Percentiles rank a stretch among this genome's conserved stretches.
phyloP scores from a whole-genome alignment of 1,140 invertebrate species.

The Lethrus apterus region DNA sequence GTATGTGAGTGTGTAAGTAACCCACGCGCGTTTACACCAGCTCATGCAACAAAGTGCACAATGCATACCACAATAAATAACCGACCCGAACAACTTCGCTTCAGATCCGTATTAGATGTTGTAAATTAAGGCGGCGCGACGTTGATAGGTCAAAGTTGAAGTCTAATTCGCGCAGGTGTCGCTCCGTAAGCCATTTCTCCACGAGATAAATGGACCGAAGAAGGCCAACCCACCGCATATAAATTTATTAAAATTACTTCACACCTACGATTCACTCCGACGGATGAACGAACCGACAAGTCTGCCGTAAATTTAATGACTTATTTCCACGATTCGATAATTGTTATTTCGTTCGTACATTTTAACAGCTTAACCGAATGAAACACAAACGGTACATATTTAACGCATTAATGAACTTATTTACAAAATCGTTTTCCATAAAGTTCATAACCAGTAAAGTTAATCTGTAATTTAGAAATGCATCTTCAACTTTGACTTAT shows the following conservation, averaged over 20 bases:
- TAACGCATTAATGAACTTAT: no score
- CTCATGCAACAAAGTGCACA: conserved; percentile 6
- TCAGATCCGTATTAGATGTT: conserved; percentile 4
- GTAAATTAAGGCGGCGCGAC: conserved; percentile 9
- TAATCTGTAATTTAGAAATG: no score
- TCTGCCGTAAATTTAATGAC: no score
- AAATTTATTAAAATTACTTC: conserved; percentile 13
- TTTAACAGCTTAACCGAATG: no score
- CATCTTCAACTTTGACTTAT: no score
- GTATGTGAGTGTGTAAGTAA: no score
- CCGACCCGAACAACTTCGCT: conserved; percentile 1
- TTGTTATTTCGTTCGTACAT: no score
- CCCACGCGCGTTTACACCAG: conserved; percentile 6
- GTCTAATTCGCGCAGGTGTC: conserved; percentile 11
- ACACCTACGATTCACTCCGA: conserved; percentile 13
- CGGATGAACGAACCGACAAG: no score
- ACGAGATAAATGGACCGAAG: conserved; percentile 9
- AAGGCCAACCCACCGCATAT: conserved; percentile 7
- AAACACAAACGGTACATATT: no score
- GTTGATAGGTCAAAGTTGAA: conserved; percentile 13
- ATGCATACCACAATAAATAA: conserved; percentile 5
- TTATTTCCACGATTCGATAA: no score
- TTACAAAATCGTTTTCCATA: no score
- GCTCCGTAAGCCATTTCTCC: neutral
- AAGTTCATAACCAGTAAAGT: no score